Base-by-base conservation (phyloP, 2,113 vertebrate genomes). In the Scartelaos histophorus region DNA sequence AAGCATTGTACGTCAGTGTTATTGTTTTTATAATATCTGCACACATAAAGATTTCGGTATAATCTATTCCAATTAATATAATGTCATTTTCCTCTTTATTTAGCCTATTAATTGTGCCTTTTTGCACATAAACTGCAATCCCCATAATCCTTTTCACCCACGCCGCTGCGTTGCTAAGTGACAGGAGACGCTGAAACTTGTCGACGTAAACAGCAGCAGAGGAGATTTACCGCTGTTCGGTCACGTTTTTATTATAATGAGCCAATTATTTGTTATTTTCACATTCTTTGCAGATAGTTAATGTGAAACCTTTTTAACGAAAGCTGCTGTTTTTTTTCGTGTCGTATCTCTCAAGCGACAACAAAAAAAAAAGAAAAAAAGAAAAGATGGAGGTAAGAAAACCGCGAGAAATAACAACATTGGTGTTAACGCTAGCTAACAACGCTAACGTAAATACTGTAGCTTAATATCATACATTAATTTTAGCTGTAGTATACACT, bases 71-170 rank as follows among this genome's bases (percentile, higher is more conserved):
- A 43, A 43, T 43, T 9, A 43, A 43, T 11, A 43, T 43, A 29
- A 29, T 29, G 10, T 4, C 3, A 38, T 7, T 38, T 38, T 38
- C 35, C 5, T 38, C 7, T 38, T 38, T 38, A 38, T 43, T 43
- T 43, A 43, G 0, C 38, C 10, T 43, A 9, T 10, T 1, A 43
- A 43, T 10, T 9, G 4, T 2, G 38, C 7, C 38, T 10, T 54
- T 10, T 54, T 7, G 16, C 49, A 21, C 0, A 6, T 54, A 10
- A 51, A 54, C 51, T 54, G 80, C 88, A 80, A 10, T 0, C 24
- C 86, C 90, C 85, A 86, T 7, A 88, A 74, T 73, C 12, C 87
- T 15, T 43, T 75, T 77, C 64, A 11, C 45, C 49, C 45, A 25
- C 62, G 66, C 15, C 22, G 16, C 9, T 34, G 22, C 46, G 85